Evolutionary conservation across 2,888 invertebrate genomes (phyloP), one percentile per base, ranked within the genome.

Genomic region (Hyalella azteca): DNA sequence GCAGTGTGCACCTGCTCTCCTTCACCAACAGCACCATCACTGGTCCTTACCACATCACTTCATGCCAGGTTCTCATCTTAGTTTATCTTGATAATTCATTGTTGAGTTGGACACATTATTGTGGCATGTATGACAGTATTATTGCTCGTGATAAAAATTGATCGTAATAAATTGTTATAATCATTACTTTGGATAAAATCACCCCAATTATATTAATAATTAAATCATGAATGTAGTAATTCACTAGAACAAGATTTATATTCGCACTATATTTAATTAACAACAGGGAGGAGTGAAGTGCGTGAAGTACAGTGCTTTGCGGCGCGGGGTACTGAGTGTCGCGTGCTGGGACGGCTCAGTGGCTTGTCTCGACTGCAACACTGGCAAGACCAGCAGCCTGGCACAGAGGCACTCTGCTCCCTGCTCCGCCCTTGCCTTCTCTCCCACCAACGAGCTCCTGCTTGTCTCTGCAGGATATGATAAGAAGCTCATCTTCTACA

Each of bases 381-480:
- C 80, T 11, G 78, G 59, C 41, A 80, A 79, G 60, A 85, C 87
- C 39, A 77, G 87, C 9, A 87, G 88, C 85, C 88, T 88, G 81
- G 81, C 81, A 15, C 79, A 85, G 13, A 82, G 85, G 7, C 89
- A 89, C 85, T 82, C 85, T 19, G 87, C 88, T 11, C 88, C 89
- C 0, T 88, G 87, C 19, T 87, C 87, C 2, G 87, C 87, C 7
- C 85, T 89, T 13, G 86, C 87, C n/a, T 89, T 89, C 84, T 89
- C 88, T n/a, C 88, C 88, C 0, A 85, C 88, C 81, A 89, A 89
- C 84, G 87, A 88, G 50, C 86, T 87, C 81, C 85, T 89, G 41
- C 86, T 89, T 78, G 86, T 87, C 82, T 88, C 87, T 81, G 88
- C 87, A 2, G 89, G 89, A 0, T 86, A 88, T 49, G 89, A 89